Base-by-base conservation (phyloP, 2,888 invertebrate species). In the Drosophila setosimentum region DNA sequence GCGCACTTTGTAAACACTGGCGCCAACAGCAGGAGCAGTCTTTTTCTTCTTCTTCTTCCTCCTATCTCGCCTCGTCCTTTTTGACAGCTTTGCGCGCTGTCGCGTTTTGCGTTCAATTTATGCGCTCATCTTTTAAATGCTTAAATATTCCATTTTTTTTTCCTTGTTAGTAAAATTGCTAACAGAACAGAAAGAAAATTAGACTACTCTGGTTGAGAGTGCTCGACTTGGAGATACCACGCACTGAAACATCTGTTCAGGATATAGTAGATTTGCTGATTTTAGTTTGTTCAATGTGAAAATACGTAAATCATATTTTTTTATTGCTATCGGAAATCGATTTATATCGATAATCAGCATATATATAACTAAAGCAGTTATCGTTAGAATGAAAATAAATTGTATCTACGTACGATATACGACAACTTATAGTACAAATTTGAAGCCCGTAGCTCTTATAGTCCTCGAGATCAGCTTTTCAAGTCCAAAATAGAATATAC, bases 81-180 rank as follows among this genome's bases (percentile, higher is more conserved):
- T 70, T 86, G 85, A 80, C 85, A 80, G 85, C 88, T 85, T 88
- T 74, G 87, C 85, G 88, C 70, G 48, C 85, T 88, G 84, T 83
- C 85, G 89, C 85, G 50, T 53, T 65, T 82, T 78, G 71, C 66
- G 61, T 55, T 69, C 68, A 86, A 88, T 88, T 85, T 85, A 88
- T 86, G 82, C 75, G 78, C 71, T 66, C 69, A 80, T 78, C 73
- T 77, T 70, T 76, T 67, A 76, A 76, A 80, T 79, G 71, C 73
- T 73, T 70, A 51, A 72, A 76, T 59, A 72, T 68, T 33, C 18
- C 58, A 35, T 54, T 42, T 50, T 32, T 49, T 65, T 49, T 63
- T 63, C 50, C 48, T 68, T 62, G 21, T 16, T 33, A 24, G 10
- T 16, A 18, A 50, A 50, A 24, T 54, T 58, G 50, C 50, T 35